These are phyloP conservation scores for Cecropterus lyciades DNA, from an alignment of 1,140 invertebrate genomes.

Conservation along the genomic window DNA sequence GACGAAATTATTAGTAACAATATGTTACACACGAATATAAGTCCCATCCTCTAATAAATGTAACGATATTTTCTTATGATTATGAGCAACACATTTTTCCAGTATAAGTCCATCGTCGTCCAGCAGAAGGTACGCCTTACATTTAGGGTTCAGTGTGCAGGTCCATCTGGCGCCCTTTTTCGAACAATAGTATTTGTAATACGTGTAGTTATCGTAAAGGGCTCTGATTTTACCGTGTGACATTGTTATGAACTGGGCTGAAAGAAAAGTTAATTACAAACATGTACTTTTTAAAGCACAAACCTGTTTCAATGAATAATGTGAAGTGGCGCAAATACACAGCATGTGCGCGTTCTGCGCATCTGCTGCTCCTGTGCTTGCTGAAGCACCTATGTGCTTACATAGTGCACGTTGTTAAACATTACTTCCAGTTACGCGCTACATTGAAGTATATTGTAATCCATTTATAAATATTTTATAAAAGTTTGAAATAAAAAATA, in stretches of 20 bases:
- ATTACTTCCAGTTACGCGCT: too few relatives aligned
- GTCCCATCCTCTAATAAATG: constrained; percentile 18
- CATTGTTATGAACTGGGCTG: constrained; percentile 50
- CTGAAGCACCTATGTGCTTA: too few relatives aligned
- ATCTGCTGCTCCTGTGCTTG: too few relatives aligned
- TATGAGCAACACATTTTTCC: neutral
- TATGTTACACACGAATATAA: constrained; percentile 12
- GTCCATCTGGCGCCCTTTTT: constrained; percentile 35
- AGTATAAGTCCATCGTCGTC: constrained; percentile 3
- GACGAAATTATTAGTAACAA: neutral
- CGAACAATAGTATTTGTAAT: constrained; percentile 39
- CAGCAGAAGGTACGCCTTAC: constrained; percentile 36
- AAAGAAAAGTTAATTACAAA: constrained; percentile 23
- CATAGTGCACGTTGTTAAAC: too few relatives aligned
- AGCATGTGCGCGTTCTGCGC: too few relatives aligned
- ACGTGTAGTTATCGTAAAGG: constrained; percentile 46
- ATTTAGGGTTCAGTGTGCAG: constrained; percentile 42
- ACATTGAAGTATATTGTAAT: too few relatives aligned
- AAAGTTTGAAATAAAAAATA: too few relatives aligned
- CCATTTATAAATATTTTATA: too few relatives aligned
- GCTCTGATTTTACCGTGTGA: constrained; percentile 44
- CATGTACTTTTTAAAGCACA: constrained; percentile 1
- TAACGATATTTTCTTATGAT: neutral
- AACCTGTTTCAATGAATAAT: too few relatives aligned
- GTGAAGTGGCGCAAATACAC: too few relatives aligned